Evolutionary conservation across 2,797 vertebrate species (phyloP).

Genomic region (Gymnothorax javanicus): DNA sequence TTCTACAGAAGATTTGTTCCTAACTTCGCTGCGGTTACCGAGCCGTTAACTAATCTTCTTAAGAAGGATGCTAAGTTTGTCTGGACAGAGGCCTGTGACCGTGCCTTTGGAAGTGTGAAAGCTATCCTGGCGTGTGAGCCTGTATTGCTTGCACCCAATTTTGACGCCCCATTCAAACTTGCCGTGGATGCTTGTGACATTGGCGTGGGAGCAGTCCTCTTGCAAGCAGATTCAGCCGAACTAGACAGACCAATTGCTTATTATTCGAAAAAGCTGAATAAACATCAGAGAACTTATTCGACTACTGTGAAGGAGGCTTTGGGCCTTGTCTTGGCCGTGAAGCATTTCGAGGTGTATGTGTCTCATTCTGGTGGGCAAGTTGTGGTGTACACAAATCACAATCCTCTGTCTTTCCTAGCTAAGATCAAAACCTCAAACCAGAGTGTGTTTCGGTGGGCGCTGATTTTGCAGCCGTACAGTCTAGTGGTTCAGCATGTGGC

Average conservation of each 20-base stretch:
- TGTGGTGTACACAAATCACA: not conserved
- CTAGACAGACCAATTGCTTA: not conserved
- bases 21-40: constrained; percentile 15
- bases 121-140: constrained; percentile 17
- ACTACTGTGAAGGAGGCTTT: not conserved
- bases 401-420: not conserved
- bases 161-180: no score
- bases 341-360: not conserved
- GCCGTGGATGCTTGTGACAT: not conserved
- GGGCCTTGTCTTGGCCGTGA: not conserved
- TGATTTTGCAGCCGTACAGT: no score
- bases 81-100: not conserved
- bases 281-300: not conserved
- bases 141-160: constrained; percentile 10
- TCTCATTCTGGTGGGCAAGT: not conserved
- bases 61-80: constrained; percentile 1
- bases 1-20: constrained; percentile 5
- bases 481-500: not conserved
- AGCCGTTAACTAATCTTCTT: not conserved
- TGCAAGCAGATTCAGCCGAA: not conserved
- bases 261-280: not conserved
- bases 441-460: not conserved
- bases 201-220: not conserved
- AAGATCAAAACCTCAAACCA: not conserved
- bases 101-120: not conserved